These are phyloP conservation scores for Ericerus pela DNA, from an alignment of 1,140 invertebrate species.

Conservation along the genomic window DNA sequence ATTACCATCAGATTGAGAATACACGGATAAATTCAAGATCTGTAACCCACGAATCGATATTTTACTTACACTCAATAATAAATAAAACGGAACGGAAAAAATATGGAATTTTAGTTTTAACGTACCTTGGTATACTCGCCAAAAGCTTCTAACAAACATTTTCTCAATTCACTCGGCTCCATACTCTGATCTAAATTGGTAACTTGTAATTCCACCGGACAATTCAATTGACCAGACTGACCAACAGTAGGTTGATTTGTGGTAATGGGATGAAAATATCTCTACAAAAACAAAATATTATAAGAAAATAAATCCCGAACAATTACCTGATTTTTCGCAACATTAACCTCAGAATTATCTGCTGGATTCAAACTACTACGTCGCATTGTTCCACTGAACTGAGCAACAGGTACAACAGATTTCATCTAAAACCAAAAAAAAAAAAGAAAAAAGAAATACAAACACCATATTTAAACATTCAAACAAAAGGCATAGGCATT, in stretches of 20 bases:
- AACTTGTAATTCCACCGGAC: slow-evolving; percentile 49
- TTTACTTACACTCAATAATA: background rate
- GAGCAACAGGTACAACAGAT: too few species aligned
- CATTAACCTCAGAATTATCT: too few species aligned
- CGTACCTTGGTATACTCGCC: slow-evolving; percentile 13
- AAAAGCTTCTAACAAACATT: slow-evolving; percentile 14
- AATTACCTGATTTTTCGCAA: slow-evolving; percentile 2
- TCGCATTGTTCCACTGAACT: too few species aligned
- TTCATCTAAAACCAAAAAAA: too few species aligned
- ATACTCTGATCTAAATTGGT: slow-evolving; percentile 64
- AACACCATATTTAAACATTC: too few species aligned
- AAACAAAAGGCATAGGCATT: too few species aligned
- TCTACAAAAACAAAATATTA: slow-evolving; percentile 17
- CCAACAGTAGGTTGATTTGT: slow-evolving; percentile 5
- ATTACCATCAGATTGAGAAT: slow-evolving; percentile 50
- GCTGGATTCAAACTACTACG: too few species aligned
- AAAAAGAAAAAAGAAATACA: too few species aligned
- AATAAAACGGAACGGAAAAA: background rate
- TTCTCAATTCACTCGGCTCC: slow-evolving; percentile 47
- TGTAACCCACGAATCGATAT: slow-evolving; percentile 27
- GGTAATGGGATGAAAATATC: slow-evolving; percentile 24
- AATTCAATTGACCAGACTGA: background rate
- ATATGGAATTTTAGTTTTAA: background rate
- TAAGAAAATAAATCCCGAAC: background rate
- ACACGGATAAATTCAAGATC: slow-evolving; percentile 49